Evolutionary conservation across 53 echinoderm and acorn worm species (phyloP).

Genomic region (Arbacia lixula): DNA sequence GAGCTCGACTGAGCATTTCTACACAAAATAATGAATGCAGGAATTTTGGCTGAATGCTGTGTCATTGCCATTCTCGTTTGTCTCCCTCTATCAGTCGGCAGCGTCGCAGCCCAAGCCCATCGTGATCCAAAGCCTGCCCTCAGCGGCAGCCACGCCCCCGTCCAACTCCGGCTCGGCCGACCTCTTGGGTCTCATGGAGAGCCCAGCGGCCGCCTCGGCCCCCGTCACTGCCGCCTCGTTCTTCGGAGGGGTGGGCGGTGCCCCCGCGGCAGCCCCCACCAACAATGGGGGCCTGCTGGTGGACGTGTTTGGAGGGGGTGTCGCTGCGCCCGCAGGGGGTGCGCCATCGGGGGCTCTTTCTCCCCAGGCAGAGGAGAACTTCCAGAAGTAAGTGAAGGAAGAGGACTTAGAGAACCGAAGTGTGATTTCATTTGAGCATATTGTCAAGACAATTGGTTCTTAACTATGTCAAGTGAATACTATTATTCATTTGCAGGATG

Average conservation of each 20-base stretch:
- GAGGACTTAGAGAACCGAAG: too few species aligned
- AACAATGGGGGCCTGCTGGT: conserved; percentile 60
- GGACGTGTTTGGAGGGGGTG: conserved; percentile 75
- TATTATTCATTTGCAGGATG: too few species aligned
- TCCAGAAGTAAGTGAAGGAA: conserved; percentile 85
- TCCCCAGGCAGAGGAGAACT: conserved; percentile 87
- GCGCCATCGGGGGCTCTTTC: conserved; percentile 50
- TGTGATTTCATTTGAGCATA: too few species aligned
- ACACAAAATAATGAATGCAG: too few species aligned
- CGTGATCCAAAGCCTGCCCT: not conserved
- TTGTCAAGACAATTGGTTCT: too few species aligned
- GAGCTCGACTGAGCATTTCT: too few species aligned
- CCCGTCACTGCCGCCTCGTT: not conserved
- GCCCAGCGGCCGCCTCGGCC: conserved; percentile 16
- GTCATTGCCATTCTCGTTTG: not conserved
- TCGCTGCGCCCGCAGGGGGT: not conserved
- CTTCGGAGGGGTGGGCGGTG: not conserved
- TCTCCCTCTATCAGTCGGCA: not conserved
- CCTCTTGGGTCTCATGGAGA: conserved; percentile 63
- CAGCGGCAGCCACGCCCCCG: conserved; percentile 55
- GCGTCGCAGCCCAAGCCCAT: conserved; percentile 40
- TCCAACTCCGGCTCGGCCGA: conserved; percentile 45
- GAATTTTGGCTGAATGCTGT: too few species aligned
- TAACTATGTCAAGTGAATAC: too few species aligned
- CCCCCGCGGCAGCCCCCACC: conserved; percentile 36